Evolutionary conservation across 2,797 vertebrate genomes (phyloP).

Genomic region (Rhynchonycteris naso): DNA sequence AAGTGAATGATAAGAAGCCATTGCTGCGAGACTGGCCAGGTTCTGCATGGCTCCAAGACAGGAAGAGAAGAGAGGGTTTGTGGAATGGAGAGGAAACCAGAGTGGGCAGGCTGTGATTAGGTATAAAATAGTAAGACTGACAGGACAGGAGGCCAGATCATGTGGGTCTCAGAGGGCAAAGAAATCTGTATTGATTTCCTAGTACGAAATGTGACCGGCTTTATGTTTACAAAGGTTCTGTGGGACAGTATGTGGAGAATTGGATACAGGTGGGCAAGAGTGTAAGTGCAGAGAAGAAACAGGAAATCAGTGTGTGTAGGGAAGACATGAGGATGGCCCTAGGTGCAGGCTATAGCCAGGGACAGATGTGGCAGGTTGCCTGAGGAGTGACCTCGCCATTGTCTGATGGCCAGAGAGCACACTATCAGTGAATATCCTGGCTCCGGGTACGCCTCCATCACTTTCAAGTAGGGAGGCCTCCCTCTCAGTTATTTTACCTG

Average conservation of each 20-base stretch:
- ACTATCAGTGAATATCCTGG: background rate
- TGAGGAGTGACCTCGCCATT: background rate
- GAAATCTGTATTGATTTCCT: background rate
- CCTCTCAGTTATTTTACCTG: background rate
- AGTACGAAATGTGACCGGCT: background rate
- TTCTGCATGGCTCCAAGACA: background rate
- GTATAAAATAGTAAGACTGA: background rate
- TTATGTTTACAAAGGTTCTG: background rate
- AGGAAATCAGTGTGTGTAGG: background rate
- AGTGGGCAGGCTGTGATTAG: background rate
- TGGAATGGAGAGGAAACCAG: background rate
- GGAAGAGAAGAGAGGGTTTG: background rate
- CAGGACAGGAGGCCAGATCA: background rate
- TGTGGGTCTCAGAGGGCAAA: background rate
- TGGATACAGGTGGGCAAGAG: background rate
- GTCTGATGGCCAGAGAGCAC: background rate
- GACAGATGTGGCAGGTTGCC: no score
- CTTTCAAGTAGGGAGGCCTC: background rate
- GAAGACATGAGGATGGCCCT: background rate
- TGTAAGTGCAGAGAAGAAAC: background rate
- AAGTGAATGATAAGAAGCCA: background rate
- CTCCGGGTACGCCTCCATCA: background rate
- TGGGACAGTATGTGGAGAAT: background rate
- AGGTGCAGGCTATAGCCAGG: background rate
- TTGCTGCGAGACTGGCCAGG: background rate